phyloP scores from a whole-genome alignment of 1,140 invertebrate genomes.

The Ceratoteleas bidentatus region DNA sequence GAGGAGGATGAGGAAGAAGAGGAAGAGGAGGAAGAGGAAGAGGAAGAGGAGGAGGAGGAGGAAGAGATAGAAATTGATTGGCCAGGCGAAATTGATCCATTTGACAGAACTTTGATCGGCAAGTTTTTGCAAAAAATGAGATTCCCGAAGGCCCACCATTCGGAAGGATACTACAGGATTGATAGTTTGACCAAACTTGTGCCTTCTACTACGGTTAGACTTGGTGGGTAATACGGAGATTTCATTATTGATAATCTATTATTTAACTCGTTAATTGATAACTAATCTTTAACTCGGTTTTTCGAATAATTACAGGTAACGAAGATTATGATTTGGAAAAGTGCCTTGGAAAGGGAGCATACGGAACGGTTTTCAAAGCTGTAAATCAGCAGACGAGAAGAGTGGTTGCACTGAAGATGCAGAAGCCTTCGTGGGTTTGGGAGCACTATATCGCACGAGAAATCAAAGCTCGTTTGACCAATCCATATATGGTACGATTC shows the following conservation, averaged over 20 bases:
- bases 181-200: conserved; percentile 79
- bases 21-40: conserved; percentile 40
- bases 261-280: no score
- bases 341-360: conserved; percentile 88
- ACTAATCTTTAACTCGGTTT: no score
- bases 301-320: conserved; percentile 75
- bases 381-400: conserved; percentile 83
- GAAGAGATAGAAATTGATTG: conserved; percentile 73
- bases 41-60: conserved; percentile 57
- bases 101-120: conserved; percentile 79
- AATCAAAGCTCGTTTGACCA: conserved; percentile 86
- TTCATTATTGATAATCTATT: no score
- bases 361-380: conserved; percentile 87
- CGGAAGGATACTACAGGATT: conserved; percentile 75
- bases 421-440: conserved; percentile 90
- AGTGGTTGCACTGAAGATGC: conserved; percentile 87
- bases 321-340: conserved; percentile 86
- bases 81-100: conserved; percentile 81
- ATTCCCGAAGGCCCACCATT: conserved; percentile 81
- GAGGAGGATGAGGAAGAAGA: conserved; percentile 41
- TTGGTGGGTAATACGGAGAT: no score
- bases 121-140: conserved; percentile 80
- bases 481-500: conserved; percentile 84
- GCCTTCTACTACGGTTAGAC: conserved; percentile 78
- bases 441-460: conserved; percentile 91